Evolutionary conservation across 2,797 vertebrate species (phyloP).

Genomic region (Galagoides demidoff): DNA sequence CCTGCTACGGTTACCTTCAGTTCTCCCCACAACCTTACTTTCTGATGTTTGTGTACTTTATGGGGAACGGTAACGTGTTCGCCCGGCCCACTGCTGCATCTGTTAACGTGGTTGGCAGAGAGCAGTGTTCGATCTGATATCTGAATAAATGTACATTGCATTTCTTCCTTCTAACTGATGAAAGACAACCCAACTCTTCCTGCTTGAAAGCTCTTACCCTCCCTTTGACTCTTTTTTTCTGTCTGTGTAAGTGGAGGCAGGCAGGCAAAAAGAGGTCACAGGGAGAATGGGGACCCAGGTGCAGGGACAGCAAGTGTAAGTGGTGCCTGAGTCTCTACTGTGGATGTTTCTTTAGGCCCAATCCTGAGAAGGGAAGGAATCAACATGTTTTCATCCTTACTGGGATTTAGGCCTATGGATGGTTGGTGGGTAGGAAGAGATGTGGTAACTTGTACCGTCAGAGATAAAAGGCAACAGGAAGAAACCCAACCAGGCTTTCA

Average conservation of each 20-base stretch:
- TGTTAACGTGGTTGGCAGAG: not conserved
- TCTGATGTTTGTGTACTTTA: not conserved
- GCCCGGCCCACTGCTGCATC: not conserved
- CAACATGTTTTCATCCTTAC: not conserved
- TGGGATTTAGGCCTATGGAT: not conserved
- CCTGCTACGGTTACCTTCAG: not conserved
- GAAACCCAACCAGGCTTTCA: not conserved
- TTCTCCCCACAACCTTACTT: not conserved
- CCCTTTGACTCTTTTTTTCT: not conserved
- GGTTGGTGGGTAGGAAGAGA: not conserved
- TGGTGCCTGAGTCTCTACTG: not conserved
- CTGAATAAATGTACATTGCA: not conserved
- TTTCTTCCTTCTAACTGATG: not conserved
- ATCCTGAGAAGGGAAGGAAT: not conserved
- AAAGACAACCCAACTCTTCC: not conserved
- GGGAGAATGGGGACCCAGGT: not conserved
- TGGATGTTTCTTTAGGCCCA: not conserved
- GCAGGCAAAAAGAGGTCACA: not conserved
- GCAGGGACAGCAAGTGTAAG: not conserved
- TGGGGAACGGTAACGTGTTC: not conserved
- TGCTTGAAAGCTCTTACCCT: not conserved
- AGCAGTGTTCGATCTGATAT: not conserved
- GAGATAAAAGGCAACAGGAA: not conserved
- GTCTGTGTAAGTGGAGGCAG: not conserved
- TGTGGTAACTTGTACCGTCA: not conserved